Percentiles rank a stretch among this genome's conserved stretches.
These are phyloP conservation scores for Chaetura pelagica DNA, from an alignment of 2,113 vertebrate species.

Conservation along the genomic window DNA sequence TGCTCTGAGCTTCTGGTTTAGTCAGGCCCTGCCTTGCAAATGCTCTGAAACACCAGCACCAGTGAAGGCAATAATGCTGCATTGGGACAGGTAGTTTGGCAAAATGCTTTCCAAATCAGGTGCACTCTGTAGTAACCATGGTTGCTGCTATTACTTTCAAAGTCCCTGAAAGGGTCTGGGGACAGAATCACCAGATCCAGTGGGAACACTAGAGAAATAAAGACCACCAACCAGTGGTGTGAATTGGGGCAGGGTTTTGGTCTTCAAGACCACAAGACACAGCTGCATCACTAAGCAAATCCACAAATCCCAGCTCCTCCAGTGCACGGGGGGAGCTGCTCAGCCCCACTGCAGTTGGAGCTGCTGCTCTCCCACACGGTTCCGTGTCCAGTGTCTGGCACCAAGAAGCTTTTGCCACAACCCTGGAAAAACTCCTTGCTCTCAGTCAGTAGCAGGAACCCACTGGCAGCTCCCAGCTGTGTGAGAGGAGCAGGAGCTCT, in stretches of 20 bases:
- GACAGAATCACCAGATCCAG: not conserved
- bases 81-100: not conserved
- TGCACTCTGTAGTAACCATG: not conserved
- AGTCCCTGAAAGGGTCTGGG: not conserved
- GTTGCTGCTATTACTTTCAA: not conserved
- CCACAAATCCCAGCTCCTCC: not conserved
- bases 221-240: not conserved
- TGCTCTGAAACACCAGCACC: not conserved
- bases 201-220: not conserved
- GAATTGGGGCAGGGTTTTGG: not conserved
- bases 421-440: not conserved
- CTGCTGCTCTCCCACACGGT: not conserved
- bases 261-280: not conserved
- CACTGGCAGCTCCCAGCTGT: not conserved
- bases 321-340: not conserved
- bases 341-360: not conserved
- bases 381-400: not conserved
- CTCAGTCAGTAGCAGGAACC: not conserved
- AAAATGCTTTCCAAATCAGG: not conserved
- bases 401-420: not conserved
- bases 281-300: not conserved
- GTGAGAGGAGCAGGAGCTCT: not conserved
- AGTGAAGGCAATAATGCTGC: not conserved
- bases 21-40: not conserved
- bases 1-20: not conserved